Evolutionary conservation across 2,797 vertebrate genomes (phyloP), one percentile per base, ranked within the genome.

Genomic region (Luscinia megarhynchos): DNA sequence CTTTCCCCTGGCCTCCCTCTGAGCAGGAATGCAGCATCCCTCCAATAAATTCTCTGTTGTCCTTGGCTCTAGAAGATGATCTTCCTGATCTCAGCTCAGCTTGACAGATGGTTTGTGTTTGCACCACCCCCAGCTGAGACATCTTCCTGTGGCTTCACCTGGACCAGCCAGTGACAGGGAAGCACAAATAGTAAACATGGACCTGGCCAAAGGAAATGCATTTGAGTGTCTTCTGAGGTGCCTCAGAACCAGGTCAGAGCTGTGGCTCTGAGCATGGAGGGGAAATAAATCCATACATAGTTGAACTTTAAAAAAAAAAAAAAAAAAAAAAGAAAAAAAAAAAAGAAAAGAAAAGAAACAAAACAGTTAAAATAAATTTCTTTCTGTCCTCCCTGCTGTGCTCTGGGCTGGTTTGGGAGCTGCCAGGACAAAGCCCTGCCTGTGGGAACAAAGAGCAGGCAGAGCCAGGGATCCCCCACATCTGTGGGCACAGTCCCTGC

Each of bases 31-130:
- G 74, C 1, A 63, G 68, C 73, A 38, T 89, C 84, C 36, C 87
- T 72, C 84, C 78, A 79, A 69, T 40, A 41, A 64, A 36, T 9
- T 10, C 0, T 10, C 0, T 43, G 40, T 51, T 87, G 67, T 89
- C 81, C 78, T 84, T 82, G 91, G 89, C 81, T 76, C 85, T 15
- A 0, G 34, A 5, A 64, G 50, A 34, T 5, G 70, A 50, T 69
- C 57, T 11, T 29, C 55, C 82, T 7, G 12, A 30, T 46, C 58
- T 29, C 70, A 4, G 62, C 4, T 46, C 46, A 79, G 74, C 38
- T 4, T 38, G 62, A 87, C 92, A 75, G 51, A 91, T 87, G 90
- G 90, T 82, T 94, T 58, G 62, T 78, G 54, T 94, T 94, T 91
- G 75, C 40, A 15, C 7, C 59, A 43, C 22, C 87, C 77, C 91